These are phyloP conservation scores for Trachelus iudaicus DNA, from an alignment of 2,888 invertebrate genomes.

Conservation along the genomic window DNA sequence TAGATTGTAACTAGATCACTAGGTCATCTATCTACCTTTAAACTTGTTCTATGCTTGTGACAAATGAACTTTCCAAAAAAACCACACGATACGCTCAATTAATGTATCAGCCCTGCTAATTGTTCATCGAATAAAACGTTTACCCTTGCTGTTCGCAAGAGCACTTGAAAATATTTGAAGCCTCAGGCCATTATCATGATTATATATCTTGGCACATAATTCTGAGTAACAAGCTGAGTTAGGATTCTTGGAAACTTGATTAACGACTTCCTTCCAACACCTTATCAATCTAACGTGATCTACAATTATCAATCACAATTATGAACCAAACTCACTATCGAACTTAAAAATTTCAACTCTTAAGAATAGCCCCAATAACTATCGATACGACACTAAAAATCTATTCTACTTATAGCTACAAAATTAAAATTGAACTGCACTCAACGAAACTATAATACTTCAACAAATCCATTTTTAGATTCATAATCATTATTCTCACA, in stretches of 20 bases:
- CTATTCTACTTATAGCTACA: neutral
- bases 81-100: conserved; percentile 31
- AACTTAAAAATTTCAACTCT: neutral
- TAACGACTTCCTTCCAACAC: neutral
- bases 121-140: neutral
- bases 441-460: neutral
- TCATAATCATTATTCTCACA: neutral
- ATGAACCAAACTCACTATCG: neutral
- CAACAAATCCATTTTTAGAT: neutral
- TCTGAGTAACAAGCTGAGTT: neutral
- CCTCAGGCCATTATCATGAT: neutral
- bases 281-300: neutral
- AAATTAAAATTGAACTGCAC: neutral
- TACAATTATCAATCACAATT: neutral
- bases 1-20: conserved; percentile 46
- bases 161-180: neutral
- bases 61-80: neutral
- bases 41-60: neutral
- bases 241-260: neutral
- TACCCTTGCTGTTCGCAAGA: neutral
- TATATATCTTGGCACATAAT: neutral
- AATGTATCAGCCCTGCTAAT: conserved; percentile 37
- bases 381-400: neutral
- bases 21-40: conserved; percentile 33
- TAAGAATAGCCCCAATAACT: neutral